Base-by-base conservation (phyloP, 2,888 invertebrate species). In the Spicauda simplicius region DNA sequence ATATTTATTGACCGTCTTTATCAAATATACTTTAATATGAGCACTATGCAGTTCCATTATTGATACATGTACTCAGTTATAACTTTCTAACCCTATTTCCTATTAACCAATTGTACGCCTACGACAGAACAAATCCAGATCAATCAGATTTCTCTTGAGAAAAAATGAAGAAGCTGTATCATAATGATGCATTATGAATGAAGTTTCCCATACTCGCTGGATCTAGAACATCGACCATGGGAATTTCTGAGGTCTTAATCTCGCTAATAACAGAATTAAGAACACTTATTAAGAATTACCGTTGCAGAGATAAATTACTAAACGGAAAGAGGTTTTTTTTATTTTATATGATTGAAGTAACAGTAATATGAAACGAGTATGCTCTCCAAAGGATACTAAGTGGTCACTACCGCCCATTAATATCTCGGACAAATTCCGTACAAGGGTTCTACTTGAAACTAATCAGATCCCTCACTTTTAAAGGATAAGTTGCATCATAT, bases 141-240 rank as follows among this genome's bases (percentile, higher is more conserved):
- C 82, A 76, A 73, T 74, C 73, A 76, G 82, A 84, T 90, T 89
- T 88, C 87, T 83, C 83, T 72, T 80, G 81, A 83, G 83, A 87
- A 86, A 81, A 77, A 41, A 41, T 41, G 14, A 79, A 80, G 76
- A 20, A 50, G 48, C 16, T 48, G 18, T 41, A 58, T 2, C 80
- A 85, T 84, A 88, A 87, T 87, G 79, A 84, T 78, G 78, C 82
- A 81, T 75, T 41, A 79, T 80, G 76, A 86, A 80, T 41, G 83
- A 77, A 81, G 85, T 89, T 90, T 91, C 89, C 84, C 88, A 89
- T 85, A 85, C 84, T 82, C 80, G 79, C 25, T 75, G 77, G 78
- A 91, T 87, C 87, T 89, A 78, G 88, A 85, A 76, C 87, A 74
- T 69, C 71, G 64, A 62, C 69, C 74, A 75, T 81, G 81, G 80